Evolutionary conservation across 2,888 invertebrate species (phyloP), one percentile per base, ranked within the genome.

Genomic region (Muschampia plurimacula): DNA sequence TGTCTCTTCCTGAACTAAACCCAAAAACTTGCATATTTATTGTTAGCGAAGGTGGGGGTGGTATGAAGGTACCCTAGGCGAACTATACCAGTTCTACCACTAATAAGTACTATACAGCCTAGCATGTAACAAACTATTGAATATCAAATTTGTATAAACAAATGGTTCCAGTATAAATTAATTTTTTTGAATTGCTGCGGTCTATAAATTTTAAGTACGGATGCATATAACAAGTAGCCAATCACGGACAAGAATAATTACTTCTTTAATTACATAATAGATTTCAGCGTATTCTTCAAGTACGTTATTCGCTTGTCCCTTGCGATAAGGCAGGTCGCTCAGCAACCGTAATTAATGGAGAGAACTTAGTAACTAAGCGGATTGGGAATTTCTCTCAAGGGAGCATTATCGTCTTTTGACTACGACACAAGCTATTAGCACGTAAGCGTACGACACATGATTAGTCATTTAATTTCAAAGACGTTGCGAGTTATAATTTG

Each of bases 381-480:
- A 15, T 15, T 15, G 52, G 52, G 52, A 52, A 52, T 52, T 52
- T 15, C 52, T 8, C 52, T 52, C n/a, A 15, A 15, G 52, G 52
- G 52, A 52, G 15, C 52, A 52, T 52, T 22, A 52, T 52, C 15
- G 52, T 52, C 52, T 52, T 52, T 52, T 49, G 5, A 49, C 44
- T 44, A 12, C 9, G 10, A 44, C 12, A 12, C 44, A 44, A 44
- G 44, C 44, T 49, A n/a, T 49, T 49, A 13, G 49, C 13, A 49
- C 13, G n/a, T 13, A 49, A 13, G n/a, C 49, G 13, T 4, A 49
- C 49, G 49, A 4, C 49, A 4, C 49, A n/a, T 49, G 49, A 49
- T 49, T n/a, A 49, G 49, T 49, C n/a, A 49, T 49, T 49, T 49
- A 49, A n/a, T 49, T 49, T n/a, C 49, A 49, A 13, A 49, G 49